Percentiles rank a stretch among this genome's conserved stretches.
phyloP scores from a whole-genome alignment of 2,888 invertebrate genomes.

The Philhelius pedissequus region DNA sequence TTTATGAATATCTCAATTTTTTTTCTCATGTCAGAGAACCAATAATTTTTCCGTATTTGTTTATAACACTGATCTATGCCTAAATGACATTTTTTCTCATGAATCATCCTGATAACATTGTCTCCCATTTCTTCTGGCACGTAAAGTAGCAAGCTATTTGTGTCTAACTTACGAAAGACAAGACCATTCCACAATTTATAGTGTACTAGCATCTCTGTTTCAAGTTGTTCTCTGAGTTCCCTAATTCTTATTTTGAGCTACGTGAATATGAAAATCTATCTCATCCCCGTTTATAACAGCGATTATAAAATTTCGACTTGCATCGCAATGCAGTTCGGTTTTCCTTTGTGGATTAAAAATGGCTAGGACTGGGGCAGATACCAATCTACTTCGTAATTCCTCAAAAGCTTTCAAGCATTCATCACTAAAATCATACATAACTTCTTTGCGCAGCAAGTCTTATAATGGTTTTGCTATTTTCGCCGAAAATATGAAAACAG shows the following conservation, averaged over 20 bases:
- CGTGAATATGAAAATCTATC: neutral
- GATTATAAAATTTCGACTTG: neutral
- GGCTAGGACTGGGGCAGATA: neutral
- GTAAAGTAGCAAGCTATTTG: neutral
- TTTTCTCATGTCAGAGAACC: neutral
- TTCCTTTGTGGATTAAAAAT: neutral
- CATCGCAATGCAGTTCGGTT: neutral
- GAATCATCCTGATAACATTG: slow-evolving; percentile 9
- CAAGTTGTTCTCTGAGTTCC: neutral
- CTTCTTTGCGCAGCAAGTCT: neutral
- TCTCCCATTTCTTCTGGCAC: slow-evolving; percentile 4
- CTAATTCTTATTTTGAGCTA: neutral
- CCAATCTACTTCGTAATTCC: neutral
- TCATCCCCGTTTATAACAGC: neutral
- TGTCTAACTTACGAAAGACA: neutral
- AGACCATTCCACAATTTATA: slow-evolving; percentile 21
- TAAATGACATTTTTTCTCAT: slow-evolving; percentile 18
- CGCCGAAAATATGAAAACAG: neutral
- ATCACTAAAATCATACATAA: neutral
- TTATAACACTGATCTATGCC: neutral
- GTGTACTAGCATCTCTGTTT: neutral
- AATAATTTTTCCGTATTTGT: neutral
- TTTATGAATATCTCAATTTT: neutral
- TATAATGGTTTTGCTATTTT: neutral
- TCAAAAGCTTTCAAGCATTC: neutral